phyloP scores from a whole-genome alignment of 1,140 invertebrate genomes.

The Globodera rostochiensis region DNA sequence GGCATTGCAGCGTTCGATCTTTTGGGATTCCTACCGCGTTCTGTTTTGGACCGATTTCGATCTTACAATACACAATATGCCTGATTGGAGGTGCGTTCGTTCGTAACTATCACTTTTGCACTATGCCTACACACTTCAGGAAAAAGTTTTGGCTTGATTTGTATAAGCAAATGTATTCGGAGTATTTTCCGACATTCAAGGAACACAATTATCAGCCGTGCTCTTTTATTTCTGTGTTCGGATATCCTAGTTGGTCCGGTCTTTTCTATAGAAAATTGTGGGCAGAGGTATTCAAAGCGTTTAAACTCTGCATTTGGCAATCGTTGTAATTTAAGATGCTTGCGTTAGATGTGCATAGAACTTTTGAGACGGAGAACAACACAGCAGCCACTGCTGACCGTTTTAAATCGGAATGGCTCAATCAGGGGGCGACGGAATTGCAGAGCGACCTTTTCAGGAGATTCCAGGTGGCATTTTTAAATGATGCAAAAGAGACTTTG shows the following conservation, averaged over 20 bases:
- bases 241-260: constrained; percentile 48
- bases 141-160: constrained; percentile 65
- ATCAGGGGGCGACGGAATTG: constrained; percentile 54
- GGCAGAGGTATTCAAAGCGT: constrained; percentile 37
- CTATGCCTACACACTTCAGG: constrained; percentile 35
- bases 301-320: not conserved
- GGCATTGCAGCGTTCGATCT: constrained; percentile 18
- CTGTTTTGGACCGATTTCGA: constrained; percentile 65
- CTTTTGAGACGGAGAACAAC: constrained; percentile 56
- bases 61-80: constrained; percentile 61
- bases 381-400: constrained; percentile 54
- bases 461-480: constrained; percentile 47
- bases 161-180: constrained; percentile 59
- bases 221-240: constrained; percentile 64
- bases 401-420: constrained; percentile 55
- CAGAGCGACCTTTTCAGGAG: constrained; percentile 59
- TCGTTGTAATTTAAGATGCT: constrained; percentile 56
- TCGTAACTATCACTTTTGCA: constrained; percentile 17
- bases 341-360: constrained; percentile 61
- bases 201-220: constrained; percentile 62
- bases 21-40: constrained; percentile 62
- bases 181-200: constrained; percentile 61
- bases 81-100: constrained; percentile 55
- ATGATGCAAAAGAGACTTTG: not conserved
- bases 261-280: constrained; percentile 62